phyloP scores from a whole-genome alignment of 2,113 vertebrate species.

The Callopanchax toddi region DNA sequence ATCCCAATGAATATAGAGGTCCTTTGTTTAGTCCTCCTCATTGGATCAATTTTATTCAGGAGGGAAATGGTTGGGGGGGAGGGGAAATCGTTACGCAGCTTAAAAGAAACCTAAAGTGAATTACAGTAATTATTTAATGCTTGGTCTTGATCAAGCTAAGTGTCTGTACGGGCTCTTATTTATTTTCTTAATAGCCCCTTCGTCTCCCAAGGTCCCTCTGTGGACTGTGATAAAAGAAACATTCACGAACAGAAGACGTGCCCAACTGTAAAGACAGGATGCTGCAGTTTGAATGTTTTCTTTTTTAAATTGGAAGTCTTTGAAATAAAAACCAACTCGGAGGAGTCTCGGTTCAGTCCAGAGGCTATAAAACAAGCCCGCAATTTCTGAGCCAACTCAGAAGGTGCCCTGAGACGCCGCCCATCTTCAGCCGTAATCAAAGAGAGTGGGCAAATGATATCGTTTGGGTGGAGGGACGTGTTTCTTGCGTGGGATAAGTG shows the following conservation, averaged over 20 bases:
- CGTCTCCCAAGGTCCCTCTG: conserved; percentile 61
- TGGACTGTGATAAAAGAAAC: conserved; percentile 62
- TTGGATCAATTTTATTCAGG: conserved; percentile 71
- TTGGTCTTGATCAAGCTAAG: conserved; percentile 76
- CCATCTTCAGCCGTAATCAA: conserved; percentile 38
- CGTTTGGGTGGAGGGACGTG: conserved; percentile 21
- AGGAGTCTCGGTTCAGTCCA: neutral
- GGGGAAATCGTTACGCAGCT: conserved; percentile 71
- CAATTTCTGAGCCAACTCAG: conserved; percentile 10
- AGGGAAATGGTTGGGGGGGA: conserved; percentile 46
- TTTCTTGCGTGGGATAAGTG: neutral
- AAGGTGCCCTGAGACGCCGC: neutral
- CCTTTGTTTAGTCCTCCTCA: conserved; percentile 72
- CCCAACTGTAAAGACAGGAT: conserved; percentile 16
- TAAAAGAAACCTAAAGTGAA: conserved; percentile 76
- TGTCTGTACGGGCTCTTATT: conserved; percentile 71
- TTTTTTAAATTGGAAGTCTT: neutral
- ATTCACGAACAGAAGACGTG: conserved; percentile 41
- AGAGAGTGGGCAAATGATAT: conserved; percentile 28
- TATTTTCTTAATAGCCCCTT: conserved; percentile 72
- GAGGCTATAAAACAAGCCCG: conserved; percentile 6
- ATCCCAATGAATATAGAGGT: conserved; percentile 74
- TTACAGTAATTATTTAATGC: conserved; percentile 80
- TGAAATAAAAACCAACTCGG: conserved; percentile 6
- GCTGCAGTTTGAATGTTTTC: conserved; percentile 1